Conservation (phyloP, 2,797 vertebrate species). For the Tarsius wallacei region DNA sequence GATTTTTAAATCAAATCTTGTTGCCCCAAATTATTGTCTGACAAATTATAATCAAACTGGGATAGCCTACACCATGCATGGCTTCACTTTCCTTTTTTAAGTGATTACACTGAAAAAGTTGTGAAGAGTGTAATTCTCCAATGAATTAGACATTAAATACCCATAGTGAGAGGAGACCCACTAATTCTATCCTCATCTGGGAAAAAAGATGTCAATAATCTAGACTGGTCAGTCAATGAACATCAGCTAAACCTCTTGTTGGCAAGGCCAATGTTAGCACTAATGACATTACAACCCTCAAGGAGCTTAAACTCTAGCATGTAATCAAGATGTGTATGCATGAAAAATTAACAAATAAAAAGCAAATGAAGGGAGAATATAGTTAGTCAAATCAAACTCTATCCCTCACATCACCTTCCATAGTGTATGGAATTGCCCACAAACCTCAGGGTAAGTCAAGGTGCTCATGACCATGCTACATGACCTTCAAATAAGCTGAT, state of each 20-base stretch:
- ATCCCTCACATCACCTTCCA: neutral
- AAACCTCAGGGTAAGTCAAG: neutral
- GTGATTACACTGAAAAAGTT: neutral
- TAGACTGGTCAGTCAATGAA: neutral
- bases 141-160: neutral
- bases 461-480: neutral
- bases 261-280: neutral
- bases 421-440: neutral
- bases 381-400: neutral
- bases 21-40: conserved; percentile 9
- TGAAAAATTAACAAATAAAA: neutral
- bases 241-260: neutral
- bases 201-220: neutral
- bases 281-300: neutral
- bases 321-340: neutral
- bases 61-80: neutral
- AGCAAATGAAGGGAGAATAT: neutral
- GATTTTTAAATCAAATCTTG: neutral
- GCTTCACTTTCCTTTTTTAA: conserved; percentile 29
- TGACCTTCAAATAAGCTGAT: neutral
- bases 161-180: neutral
- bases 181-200: neutral
- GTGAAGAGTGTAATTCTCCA: neutral
- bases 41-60: neutral
- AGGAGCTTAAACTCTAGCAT: neutral